Evolutionary conservation across 2,888 invertebrate genomes (phyloP).

Genomic region (Nomada flava): DNA sequence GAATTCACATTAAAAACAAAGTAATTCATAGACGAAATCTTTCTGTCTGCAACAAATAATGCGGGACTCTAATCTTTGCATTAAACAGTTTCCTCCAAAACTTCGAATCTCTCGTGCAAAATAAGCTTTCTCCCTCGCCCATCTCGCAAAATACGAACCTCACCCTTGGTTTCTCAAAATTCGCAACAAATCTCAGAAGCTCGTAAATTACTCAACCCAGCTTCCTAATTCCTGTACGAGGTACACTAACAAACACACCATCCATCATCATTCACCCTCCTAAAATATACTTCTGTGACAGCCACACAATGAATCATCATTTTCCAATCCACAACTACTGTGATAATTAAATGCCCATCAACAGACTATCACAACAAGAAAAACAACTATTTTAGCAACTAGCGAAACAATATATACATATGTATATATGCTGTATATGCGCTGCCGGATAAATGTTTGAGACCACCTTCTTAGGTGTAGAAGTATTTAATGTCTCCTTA

Average conservation of each 20-base stretch:
- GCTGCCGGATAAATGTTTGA: no score
- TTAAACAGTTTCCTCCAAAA: not conserved
- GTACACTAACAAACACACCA: not conserved
- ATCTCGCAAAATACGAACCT: not conserved
- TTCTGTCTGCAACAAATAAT: not conserved
- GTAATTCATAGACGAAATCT: no score
- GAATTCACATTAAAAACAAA: no score
- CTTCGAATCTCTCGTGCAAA: not conserved
- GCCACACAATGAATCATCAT: conserved; percentile 23
- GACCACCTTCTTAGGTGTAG: no score
- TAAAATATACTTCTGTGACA: not conserved
- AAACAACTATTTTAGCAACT: no score
- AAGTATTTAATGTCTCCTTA: no score
- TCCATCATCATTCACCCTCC: conserved; percentile 12
- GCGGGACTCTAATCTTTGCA: not conserved
- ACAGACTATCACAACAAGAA: not conserved
- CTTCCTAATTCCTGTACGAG: conserved; percentile 16
- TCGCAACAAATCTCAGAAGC: not conserved
- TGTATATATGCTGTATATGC: no score
- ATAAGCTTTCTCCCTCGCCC: not conserved
- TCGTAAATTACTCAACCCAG: conserved; percentile 6
- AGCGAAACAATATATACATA: no score
- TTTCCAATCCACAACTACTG: not conserved
- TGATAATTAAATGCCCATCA: conserved; percentile 25
- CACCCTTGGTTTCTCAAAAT: not conserved